These are phyloP conservation scores for Plagodis dolabraria DNA, from an alignment of 2,888 invertebrate genomes.

Conservation along the genomic window DNA sequence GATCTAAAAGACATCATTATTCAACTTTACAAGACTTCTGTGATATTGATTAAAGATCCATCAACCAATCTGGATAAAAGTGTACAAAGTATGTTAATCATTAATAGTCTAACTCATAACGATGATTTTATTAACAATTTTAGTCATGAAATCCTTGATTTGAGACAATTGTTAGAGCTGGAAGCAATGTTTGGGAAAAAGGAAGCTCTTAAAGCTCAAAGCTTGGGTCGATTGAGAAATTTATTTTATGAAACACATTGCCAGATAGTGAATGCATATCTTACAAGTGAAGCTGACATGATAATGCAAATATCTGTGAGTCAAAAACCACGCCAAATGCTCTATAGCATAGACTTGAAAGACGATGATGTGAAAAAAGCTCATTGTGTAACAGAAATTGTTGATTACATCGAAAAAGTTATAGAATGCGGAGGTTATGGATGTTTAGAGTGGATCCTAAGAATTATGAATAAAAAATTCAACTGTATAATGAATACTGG, in stretches of 20 bases:
- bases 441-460: conserved; percentile 70
- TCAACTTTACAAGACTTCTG: conserved; percentile 55
- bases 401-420: conserved; percentile 60
- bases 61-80: conserved; percentile 52
- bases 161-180: conserved; percentile 48
- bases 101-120: conserved; percentile 51
- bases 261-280: conserved; percentile 57
- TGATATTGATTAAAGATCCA: conserved; percentile 54
- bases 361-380: conserved; percentile 30
- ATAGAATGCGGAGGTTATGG: conserved; percentile 78
- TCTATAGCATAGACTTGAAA: not conserved
- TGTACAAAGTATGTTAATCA: conserved; percentile 54
- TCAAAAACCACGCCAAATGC: not conserved
- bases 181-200: conserved; percentile 38
- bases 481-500: conserved; percentile 40
- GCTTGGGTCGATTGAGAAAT: conserved; percentile 64
- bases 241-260: conserved; percentile 66
- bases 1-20: conserved; percentile 45
- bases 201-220: conserved; percentile 49
- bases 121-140: conserved; percentile 39
- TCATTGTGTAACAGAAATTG: conserved; percentile 43
- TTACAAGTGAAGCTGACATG: conserved; percentile 8
- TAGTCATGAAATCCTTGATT: conserved; percentile 54
- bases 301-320: not conserved
- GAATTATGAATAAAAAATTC: conserved; percentile 58